phyloP scores from a whole-genome alignment of 2,888 invertebrate genomes.

The Andrena bucephala region DNA sequence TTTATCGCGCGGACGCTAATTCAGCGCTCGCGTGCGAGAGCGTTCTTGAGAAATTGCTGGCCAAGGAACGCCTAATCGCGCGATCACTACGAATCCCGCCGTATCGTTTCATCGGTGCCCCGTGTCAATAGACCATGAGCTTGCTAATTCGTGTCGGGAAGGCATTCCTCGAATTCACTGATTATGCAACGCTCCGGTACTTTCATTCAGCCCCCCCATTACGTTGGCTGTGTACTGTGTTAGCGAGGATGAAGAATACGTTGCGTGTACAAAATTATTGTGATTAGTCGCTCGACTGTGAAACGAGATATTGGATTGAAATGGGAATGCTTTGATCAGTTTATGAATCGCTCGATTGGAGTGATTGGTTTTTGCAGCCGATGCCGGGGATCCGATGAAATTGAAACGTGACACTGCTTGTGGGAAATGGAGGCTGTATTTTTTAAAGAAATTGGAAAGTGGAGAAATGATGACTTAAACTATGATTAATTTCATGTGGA shows the following conservation, averaged over 20 bases:
- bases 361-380: no score
- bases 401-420: no score
- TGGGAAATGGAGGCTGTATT: no score
- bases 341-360: no score
- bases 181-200: not conserved
- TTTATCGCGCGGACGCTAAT: conserved; percentile 48
- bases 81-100: conserved; percentile 32
- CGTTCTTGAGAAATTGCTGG: conserved; percentile 14
- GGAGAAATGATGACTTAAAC: no score
- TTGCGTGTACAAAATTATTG: not conserved
- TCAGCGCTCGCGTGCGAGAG: conserved; percentile 46
- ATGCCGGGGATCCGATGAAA: no score
- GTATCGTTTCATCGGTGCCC: conserved; percentile 32
- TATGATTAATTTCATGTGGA: no score
- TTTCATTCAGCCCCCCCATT: conserved; percentile 12
- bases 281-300: not conserved
- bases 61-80: conserved; percentile 31
- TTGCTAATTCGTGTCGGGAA: conserved; percentile 20
- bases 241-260: not conserved
- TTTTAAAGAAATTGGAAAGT: no score
- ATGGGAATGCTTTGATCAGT: no score
- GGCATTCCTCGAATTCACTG: conserved; percentile 29
- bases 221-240: not conserved
- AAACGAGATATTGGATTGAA: no score
- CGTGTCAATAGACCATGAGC: conserved; percentile 18